Base-by-base conservation (phyloP, 2,113 vertebrate genomes). In the Mystacornis crossleyi region DNA sequence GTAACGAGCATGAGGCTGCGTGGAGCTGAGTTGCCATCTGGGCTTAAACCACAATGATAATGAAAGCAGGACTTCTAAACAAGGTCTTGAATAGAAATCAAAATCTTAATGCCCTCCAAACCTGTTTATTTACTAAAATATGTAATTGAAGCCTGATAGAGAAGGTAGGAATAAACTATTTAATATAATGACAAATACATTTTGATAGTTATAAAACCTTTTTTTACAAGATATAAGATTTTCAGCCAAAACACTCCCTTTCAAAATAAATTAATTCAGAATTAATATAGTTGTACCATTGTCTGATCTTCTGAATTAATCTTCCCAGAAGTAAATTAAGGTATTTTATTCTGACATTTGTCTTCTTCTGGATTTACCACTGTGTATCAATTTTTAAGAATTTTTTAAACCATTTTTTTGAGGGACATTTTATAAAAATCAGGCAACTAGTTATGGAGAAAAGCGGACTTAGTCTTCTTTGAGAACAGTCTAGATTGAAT, bases 1-100 rank as follows among this genome's bases (percentile, higher is more conserved):
- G 14, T 11, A 47, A 8, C 0, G 0, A 77, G 12, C 1, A 1
- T 53, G 47, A 2, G 2, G 12, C 20, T 78, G 24, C 3, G 6
- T 6, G 25, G 12, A 12, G 11, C 53, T 62, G 8, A 43, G 28
- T 14, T 36, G 18, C 15, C 4, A 0, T 10, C 48, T 31, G 62
- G 38, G 1, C 4, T 73, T 81, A 40, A 84, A 57, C 5, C 4
- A 1, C 0, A 0, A 51, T 16, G 38, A 43, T 19, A 72, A 45
- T 34, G n/a, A 66, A 55, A 78, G 42, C 1, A 66, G 25, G n/a
- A 54, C 18, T 87, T 72, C 33, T 34, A 64, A 90, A 48, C 17
- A 43, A 80, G 26, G 48, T 18, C 12, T 53, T 64, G 34, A 74
- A 67, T 53, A 75, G 6, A 50, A 81, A 75, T 34, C 2, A 55